Percentiles rank a stretch among this genome's conserved stretches.
Evolutionary conservation across 2,113 vertebrate species (phyloP).

Genomic region (Rhipidura dahli): DNA sequence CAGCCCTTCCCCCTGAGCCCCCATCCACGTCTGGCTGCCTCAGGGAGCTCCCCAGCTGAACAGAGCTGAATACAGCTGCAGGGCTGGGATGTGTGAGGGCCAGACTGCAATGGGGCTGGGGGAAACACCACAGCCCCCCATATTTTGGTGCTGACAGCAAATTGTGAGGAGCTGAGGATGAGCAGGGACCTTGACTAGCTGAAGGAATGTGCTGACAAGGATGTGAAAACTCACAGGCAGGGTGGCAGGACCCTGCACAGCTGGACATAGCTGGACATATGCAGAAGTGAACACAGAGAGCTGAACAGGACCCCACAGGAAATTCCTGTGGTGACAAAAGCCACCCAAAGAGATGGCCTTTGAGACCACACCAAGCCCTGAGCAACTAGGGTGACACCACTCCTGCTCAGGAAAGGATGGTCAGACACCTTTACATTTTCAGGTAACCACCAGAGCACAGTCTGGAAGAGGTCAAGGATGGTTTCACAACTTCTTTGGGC

Average conservation of each 20-base stretch:
- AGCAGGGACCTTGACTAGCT: background rate
- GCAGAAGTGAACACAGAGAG: background rate
- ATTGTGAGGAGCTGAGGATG: background rate
- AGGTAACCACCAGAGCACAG: fast-evolving
- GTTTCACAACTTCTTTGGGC: background rate
- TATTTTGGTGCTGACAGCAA: background rate
- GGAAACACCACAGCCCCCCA: background rate
- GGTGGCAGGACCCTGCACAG: background rate
- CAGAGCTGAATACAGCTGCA: background rate
- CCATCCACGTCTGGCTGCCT: fast-evolving
- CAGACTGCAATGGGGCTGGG: background rate
- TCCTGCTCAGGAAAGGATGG: background rate
- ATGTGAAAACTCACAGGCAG: background rate
- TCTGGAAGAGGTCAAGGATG: background rate
- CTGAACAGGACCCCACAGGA: background rate
- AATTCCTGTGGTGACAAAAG: background rate
- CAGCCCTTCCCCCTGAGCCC: background rate
- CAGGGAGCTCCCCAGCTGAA: fast-evolving
- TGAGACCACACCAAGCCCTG: background rate
- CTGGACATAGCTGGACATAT: background rate
- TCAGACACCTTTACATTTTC: background rate
- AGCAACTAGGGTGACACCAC: background rate
- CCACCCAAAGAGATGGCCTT: background rate
- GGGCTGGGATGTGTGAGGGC: background rate
- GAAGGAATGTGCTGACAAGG: background rate